phyloP scores from a whole-genome alignment of 2,113 vertebrate species.

The Poeciliopsis turrubarensis region DNA sequence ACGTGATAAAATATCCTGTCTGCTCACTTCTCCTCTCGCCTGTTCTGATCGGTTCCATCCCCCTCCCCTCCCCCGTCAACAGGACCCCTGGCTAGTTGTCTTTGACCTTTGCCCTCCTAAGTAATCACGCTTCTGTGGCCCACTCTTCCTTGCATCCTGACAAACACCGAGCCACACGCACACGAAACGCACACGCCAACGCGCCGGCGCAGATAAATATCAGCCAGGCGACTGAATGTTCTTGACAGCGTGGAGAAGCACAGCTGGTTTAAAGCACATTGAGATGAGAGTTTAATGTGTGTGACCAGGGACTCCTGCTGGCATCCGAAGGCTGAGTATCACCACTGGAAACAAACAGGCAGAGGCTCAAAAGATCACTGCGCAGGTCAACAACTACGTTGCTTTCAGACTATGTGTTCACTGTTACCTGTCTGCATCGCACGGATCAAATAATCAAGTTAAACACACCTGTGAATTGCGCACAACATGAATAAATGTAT shows the following conservation, averaged over 20 bases:
- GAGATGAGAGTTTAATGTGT: slow-evolving; percentile 73
- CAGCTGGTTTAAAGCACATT: slow-evolving; percentile 69
- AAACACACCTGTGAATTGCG: neutral
- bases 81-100: slow-evolving; percentile 53
- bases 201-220: slow-evolving; percentile 36
- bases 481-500: slow-evolving; percentile 2
- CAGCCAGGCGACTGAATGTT: slow-evolving; percentile 46
- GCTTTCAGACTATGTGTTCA: slow-evolving; percentile 15
- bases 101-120: slow-evolving; percentile 69
- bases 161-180: neutral
- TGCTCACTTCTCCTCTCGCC: slow-evolving; percentile 8
- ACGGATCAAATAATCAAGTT: neutral
- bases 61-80: slow-evolving; percentile 22
- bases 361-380: slow-evolving; percentile 14
- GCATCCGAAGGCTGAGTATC: slow-evolving; percentile 48
- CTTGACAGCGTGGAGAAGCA: slow-evolving; percentile 69
- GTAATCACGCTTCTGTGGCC: slow-evolving; percentile 59
- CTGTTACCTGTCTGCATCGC: neutral
- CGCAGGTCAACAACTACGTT: slow-evolving; percentile 40
- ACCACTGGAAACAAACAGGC: slow-evolving; percentile 21
- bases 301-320: slow-evolving; percentile 71
- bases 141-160: slow-evolving; percentile 51
- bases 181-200: slow-evolving; percentile 12
- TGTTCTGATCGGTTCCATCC: slow-evolving; percentile 47
- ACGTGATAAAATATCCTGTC: neutral